Conservation (phyloP, 2,113 vertebrate genomes). For the Seriola dumerili region DNA sequence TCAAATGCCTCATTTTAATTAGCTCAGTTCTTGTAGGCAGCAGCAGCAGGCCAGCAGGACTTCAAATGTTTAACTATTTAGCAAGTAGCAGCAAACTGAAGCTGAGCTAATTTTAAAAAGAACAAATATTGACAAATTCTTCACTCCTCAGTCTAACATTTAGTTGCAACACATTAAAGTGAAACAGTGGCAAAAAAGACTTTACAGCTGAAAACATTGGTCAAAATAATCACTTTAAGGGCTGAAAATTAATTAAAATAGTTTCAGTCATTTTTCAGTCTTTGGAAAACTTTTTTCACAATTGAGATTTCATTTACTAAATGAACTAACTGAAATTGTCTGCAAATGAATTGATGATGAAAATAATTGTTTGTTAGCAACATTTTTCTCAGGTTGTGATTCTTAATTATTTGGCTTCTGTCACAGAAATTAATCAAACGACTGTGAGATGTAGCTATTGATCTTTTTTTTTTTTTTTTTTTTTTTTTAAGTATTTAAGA, state of each 20-base stretch:
- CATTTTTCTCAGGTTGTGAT: neutral
- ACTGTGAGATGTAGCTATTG: neutral
- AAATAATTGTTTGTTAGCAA: neutral
- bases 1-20: slow-evolving; percentile 18
- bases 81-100: neutral
- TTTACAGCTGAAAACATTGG: neutral
- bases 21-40: neutral
- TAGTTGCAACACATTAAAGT: neutral
- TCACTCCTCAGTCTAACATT: neutral
- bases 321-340: neutral
- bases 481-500: neutral
- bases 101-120: neutral
- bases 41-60: neutral
- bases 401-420: too few relatives aligned
- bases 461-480: too few relatives aligned
- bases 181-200: neutral
- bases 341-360: neutral
- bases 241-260: neutral
- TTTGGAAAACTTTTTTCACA: neutral
- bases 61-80: neutral
- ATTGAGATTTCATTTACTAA: neutral
- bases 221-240: neutral
- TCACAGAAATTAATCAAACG: too few relatives aligned
- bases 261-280: neutral
- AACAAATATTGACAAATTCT: neutral